These are phyloP conservation scores for Actinia equina DNA, from an alignment of 64 coral and sea anemone genomes.

Conservation along the genomic window DNA sequence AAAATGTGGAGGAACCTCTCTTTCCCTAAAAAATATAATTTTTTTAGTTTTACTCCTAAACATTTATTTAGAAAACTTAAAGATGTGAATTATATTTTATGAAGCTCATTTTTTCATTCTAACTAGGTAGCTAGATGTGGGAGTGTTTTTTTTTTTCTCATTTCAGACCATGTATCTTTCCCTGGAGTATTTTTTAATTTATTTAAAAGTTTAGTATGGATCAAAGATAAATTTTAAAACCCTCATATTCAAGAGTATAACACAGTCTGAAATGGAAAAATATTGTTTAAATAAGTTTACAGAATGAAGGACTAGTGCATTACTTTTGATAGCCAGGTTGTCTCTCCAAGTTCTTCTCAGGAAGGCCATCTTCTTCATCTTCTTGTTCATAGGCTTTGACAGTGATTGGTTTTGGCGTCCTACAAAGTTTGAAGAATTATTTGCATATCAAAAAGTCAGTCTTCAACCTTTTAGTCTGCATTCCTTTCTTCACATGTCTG, in stretches of 20 bases:
- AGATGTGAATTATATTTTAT: no score
- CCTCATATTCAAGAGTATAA: no score
- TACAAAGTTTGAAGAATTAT: neutral
- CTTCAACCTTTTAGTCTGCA: neutral
- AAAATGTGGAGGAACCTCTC: constrained; percentile 76
- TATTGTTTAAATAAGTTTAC: neutral
- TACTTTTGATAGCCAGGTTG: constrained; percentile 68
- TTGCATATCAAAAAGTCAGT: neutral
- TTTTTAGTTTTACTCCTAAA: no score
- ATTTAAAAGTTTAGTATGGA: no score
- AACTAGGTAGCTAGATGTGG: no score
- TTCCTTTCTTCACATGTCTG: neutral
- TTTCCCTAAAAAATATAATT: constrained; percentile 61
- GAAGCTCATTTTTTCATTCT: no score
- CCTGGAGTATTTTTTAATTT: no score
- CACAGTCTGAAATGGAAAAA: no score
- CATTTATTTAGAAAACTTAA: no score
- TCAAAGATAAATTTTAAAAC: no score
- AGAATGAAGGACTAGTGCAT: neutral
- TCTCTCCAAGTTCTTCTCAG: constrained; percentile 55
- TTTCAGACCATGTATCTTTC: no score
- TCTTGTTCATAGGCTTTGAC: constrained; percentile 63
- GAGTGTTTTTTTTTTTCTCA: no score
- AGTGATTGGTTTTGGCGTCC: constrained; percentile 53
- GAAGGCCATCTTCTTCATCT: constrained; percentile 74